phyloP scores from a whole-genome alignment of 2,797 vertebrate species.

The Phataginus tricuspis region DNA sequence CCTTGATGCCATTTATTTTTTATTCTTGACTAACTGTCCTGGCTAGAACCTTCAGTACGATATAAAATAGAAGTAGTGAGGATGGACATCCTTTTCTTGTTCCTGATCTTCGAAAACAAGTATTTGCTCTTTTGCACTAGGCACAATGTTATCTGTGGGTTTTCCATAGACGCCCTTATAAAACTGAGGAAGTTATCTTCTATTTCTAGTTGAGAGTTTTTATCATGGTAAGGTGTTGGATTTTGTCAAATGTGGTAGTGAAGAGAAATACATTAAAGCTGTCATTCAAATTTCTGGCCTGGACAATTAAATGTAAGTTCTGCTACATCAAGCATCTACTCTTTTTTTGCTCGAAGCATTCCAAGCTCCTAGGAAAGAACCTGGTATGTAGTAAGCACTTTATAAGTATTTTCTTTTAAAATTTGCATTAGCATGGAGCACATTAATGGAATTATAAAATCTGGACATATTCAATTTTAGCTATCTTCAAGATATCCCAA shows the following conservation, averaged over 20 bases:
- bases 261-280: background rate
- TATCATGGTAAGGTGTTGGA: background rate
- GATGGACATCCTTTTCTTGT: background rate
- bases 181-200: background rate
- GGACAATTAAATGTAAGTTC: background rate
- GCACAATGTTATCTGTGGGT: background rate
- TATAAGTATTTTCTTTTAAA: background rate
- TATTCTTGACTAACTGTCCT: background rate
- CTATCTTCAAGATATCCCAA: background rate
- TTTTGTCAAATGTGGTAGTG: background rate
- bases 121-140: background rate
- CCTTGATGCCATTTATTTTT: background rate
- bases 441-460: background rate
- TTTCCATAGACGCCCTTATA: background rate
- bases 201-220: background rate
- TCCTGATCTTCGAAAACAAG: background rate
- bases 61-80: background rate
- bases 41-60: background rate
- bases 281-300: background rate
- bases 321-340: background rate
- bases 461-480: background rate
- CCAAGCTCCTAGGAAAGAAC: background rate
- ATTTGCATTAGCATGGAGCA: background rate
- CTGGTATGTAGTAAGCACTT: background rate
- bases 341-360: background rate